These are phyloP conservation scores for Ceratoteleas bidentatus DNA, from an alignment of 1,140 invertebrate genomes.

Conservation along the genomic window DNA sequence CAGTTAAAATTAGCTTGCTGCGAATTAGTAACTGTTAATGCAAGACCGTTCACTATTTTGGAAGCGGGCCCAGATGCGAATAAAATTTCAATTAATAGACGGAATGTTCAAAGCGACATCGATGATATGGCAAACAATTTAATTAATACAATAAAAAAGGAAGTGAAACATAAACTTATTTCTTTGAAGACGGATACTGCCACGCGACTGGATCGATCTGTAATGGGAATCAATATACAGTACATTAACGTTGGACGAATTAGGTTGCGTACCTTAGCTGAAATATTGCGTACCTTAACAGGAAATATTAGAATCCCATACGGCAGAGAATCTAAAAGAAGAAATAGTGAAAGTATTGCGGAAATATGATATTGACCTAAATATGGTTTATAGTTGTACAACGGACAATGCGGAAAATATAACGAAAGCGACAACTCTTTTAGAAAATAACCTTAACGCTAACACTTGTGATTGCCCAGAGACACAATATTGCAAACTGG, in stretches of 20 bases:
- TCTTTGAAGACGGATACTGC: slow-evolving; percentile 1
- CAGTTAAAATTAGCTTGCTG: slow-evolving; percentile 4
- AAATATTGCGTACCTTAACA: no score
- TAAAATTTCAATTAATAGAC: background rate
- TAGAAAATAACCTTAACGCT: background rate
- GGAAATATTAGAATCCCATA: slow-evolving; percentile 6
- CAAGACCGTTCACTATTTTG: background rate
- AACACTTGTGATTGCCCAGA: background rate
- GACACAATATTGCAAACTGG: background rate
- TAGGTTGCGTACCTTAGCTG: slow-evolving; percentile 1
- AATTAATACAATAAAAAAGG: background rate
- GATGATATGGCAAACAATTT: slow-evolving; percentile 8
- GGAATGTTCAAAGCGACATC: background rate
- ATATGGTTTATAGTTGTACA: slow-evolving; percentile 9
- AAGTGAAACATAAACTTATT: slow-evolving; percentile 1
- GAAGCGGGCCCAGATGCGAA: background rate
- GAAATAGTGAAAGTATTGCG: slow-evolving; percentile 2
- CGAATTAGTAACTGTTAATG: slow-evolving; percentile 7
- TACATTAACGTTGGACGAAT: slow-evolving; percentile 9
- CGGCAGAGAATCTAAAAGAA: slow-evolving; percentile 1
- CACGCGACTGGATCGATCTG: slow-evolving; percentile 1
- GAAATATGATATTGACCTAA: background rate
- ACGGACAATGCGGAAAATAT: slow-evolving; percentile 8
- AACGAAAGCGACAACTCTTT: background rate
- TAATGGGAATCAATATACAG: slow-evolving; percentile 8